Conservation (phyloP, 2,888 invertebrate species). For the Epicampocera succincta region DNA sequence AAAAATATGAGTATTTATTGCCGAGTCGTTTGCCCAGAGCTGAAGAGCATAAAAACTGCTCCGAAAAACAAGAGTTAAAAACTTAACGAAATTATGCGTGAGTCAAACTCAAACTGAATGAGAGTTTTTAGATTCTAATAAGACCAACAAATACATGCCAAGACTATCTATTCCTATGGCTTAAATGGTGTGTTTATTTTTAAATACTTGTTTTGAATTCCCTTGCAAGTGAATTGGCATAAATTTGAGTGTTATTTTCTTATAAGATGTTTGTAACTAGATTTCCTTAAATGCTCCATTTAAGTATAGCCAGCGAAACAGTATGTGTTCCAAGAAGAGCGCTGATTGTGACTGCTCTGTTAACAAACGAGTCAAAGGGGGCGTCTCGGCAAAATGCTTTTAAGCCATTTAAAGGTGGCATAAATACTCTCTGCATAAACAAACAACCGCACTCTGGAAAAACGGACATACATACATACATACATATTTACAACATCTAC, state of each 20-base stretch:
- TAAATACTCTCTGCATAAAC: slow-evolving; percentile 68
- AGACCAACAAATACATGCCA: slow-evolving; percentile 15
- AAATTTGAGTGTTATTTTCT: slow-evolving; percentile 39
- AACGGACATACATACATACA: slow-evolving; percentile 27
- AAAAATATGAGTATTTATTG: slow-evolving; percentile 27
- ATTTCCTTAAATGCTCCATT: slow-evolving; percentile 64
- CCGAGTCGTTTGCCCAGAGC: not conserved
- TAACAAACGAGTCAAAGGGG: slow-evolving; percentile 64
- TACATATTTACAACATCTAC: slow-evolving; percentile 5
- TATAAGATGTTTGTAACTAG: slow-evolving; percentile 11
- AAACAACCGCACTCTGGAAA: slow-evolving; percentile 12
- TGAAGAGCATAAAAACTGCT: slow-evolving; percentile 24
- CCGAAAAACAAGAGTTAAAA: slow-evolving; percentile 13
- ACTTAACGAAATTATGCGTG: slow-evolving; percentile 47
- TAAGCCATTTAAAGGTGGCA: slow-evolving; percentile 69
- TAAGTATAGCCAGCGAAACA: slow-evolving; percentile 19
- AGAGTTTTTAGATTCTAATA: slow-evolving; percentile 22
- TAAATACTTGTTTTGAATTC: not conserved
- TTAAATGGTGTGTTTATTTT: not conserved
- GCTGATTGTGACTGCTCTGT: slow-evolving; percentile 68
- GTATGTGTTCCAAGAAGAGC: slow-evolving; percentile 37
- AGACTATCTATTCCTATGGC: not conserved
- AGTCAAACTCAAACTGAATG: slow-evolving; percentile 24
- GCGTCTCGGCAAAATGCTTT: slow-evolving; percentile 68
- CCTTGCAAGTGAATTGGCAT: slow-evolving; percentile 12